A percentile compares a stretch with the other conserved stretches of the same genome.
phyloP scores from a whole-genome alignment of 2,888 invertebrate species.

The Tetranychus piercei region DNA sequence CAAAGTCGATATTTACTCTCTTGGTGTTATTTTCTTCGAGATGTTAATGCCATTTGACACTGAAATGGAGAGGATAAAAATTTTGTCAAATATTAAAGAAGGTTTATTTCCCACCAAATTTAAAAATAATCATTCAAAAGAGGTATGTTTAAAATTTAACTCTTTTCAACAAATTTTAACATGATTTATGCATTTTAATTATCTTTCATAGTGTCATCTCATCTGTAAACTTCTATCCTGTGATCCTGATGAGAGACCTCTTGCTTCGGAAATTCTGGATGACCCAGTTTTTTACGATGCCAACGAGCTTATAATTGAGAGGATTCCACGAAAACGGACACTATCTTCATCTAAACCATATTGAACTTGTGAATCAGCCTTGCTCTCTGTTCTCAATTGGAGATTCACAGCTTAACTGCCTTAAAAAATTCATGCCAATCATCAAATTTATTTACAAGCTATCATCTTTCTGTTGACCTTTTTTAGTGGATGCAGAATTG shows the following conservation, averaged over 20 bases:
- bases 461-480: too few relatives aligned
- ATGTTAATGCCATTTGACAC: slow-evolving; percentile 71
- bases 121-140: background rate
- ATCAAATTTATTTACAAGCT: background rate
- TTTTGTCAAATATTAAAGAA: slow-evolving; percentile 43
- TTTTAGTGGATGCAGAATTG: too few relatives aligned
- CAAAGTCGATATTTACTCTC: slow-evolving; percentile 64
- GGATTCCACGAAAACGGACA: slow-evolving; percentile 7
- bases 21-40: slow-evolving; percentile 85
- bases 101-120: slow-evolving; percentile 44
- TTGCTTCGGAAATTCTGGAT: slow-evolving; percentile 27
- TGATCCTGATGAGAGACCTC: slow-evolving; percentile 50
- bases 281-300: background rate
- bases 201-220: slow-evolving; percentile 42
- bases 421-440: background rate
- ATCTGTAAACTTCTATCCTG: slow-evolving; percentile 57
- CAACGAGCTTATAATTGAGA: background rate
- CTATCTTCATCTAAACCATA: slow-evolving; percentile 3
- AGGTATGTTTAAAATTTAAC: background rate
- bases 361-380: background rate
- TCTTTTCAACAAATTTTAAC: too few relatives aligned
- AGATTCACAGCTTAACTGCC: background rate
- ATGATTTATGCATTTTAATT: background rate
- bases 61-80: slow-evolving; percentile 63
- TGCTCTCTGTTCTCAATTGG: background rate